A percentile compares a stretch with the other conserved stretches of the same genome.
phyloP scores from a whole-genome alignment of 2,888 invertebrate genomes.

The Euphydryas editha region DNA sequence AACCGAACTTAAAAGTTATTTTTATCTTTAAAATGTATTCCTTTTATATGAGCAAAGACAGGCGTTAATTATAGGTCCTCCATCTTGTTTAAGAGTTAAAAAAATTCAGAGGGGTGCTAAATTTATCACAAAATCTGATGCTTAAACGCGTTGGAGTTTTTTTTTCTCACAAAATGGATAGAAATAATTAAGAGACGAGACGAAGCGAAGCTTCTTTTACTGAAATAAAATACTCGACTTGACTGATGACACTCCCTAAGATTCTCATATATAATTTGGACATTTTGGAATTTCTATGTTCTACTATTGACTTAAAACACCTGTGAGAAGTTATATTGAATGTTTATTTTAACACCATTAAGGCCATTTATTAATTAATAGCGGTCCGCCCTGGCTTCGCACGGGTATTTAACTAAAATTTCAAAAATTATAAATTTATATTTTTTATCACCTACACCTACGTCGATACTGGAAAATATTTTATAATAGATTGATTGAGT shows the following conservation, averaged over 20 bases:
- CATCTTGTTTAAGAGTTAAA: slow-evolving; percentile 50
- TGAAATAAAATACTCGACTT: slow-evolving; percentile 76
- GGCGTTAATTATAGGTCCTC: slow-evolving; percentile 64
- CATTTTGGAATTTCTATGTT: slow-evolving; percentile 53
- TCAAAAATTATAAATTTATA: too few relatives aligned
- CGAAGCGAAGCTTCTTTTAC: slow-evolving; percentile 59
- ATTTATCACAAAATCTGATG: slow-evolving; percentile 78
- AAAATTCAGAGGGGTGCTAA: slow-evolving; percentile 66
- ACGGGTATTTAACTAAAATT: too few relatives aligned
- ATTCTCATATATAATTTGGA: slow-evolving; percentile 55
- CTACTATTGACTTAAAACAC: slow-evolving; percentile 62
- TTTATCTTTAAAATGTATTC: slow-evolving; percentile 46
- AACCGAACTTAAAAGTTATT: slow-evolving; percentile 20
- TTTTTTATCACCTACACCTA: too few relatives aligned
- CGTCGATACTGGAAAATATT: too few relatives aligned
- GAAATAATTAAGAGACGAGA: slow-evolving; percentile 78
- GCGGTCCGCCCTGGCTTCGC: too few relatives aligned
- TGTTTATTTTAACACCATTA: slow-evolving; percentile 17
- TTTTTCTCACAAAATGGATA: slow-evolving; percentile 65
- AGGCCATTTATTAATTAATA: slow-evolving; percentile 6
- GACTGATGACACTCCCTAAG: slow-evolving; percentile 67
- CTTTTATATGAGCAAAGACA: slow-evolving; percentile 55
- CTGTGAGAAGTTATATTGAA: slow-evolving; percentile 51
- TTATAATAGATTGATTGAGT: too few relatives aligned
- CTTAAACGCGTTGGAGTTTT: slow-evolving; percentile 63